Conservation (phyloP, 1,140 invertebrate genomes). For the Papilio dardanus region DNA sequence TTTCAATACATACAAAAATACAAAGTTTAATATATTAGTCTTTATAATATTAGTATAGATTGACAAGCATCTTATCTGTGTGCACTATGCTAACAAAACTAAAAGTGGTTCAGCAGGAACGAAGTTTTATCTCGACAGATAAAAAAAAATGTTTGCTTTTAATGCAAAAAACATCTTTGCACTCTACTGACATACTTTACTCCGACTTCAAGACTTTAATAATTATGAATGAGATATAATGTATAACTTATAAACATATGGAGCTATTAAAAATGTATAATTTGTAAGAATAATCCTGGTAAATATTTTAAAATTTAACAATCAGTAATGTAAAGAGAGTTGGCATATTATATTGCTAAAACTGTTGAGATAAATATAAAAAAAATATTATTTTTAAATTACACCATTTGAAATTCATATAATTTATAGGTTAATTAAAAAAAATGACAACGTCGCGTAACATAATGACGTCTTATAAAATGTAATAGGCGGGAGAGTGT, state of each 20-base stretch:
- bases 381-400: no score
- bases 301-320: no score
- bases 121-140: slow-evolving; percentile 18
- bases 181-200: neutral
- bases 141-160: slow-evolving; percentile 24
- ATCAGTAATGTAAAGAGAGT: neutral
- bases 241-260: no score
- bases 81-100: slow-evolving; percentile 15
- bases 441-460: slow-evolving; percentile 48
- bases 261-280: no score
- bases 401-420: neutral
- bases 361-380: no score
- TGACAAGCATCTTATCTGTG: slow-evolving; percentile 15
- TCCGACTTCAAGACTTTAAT: no score
- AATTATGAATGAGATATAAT: no score
- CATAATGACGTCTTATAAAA: slow-evolving; percentile 58
- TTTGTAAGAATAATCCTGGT: no score
- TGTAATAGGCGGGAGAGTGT: slow-evolving; percentile 61
- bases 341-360: neutral
- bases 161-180: slow-evolving; percentile 2
- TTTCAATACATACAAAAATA: no score
- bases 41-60: no score
- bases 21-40: no score
- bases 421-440: slow-evolving; percentile 23
- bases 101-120: slow-evolving; percentile 10